Base-by-base conservation (phyloP, 2,797 vertebrate genomes). In the Cryptoprocta ferox region DNA sequence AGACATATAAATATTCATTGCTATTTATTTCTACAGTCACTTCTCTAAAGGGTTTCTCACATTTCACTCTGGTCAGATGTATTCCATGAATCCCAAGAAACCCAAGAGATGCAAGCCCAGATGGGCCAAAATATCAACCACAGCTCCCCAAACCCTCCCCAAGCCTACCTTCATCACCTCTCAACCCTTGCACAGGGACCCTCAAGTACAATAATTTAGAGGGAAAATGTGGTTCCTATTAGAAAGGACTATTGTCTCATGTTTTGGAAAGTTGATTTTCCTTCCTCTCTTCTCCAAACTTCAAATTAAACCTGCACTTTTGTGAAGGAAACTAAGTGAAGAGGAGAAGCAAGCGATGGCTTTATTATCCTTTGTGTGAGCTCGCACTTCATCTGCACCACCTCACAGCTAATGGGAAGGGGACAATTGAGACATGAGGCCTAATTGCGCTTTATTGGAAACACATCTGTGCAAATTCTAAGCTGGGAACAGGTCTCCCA, bases 221-320 rank as follows among this genome's bases (percentile, higher is more conserved):
- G 68, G 70, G 37, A 35, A 97, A 98, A 97, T 94, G 82, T 98
- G 97, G 91, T 97, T 98, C 91, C 61, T 85, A 95, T 98, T 98
- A 97, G 94, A 78, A 89, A 83, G 42, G 95, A 89, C 53, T 93
- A 65, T 76, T 93, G 75, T 97, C 81, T 97, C 39, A 7, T 90
- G 45, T 92, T 92, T 97, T 94, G 50, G 83, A 85, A 95, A 81
- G 82, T 91, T 95, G 83, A 56, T 97, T 97, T 97, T 92, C 84
- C 95, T 96, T 80, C 56, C 91, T 93, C 85, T 91, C 91, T 87
- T 53, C 70, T 94, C 79, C 85, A 37, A 91, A 90, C 61, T 96
- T 94, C 85, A 94, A 97, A 96, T 97, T 96, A 97, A 96, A 92
- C 80, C 61, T 96, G 39, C 42, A 85, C 75, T 87, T 97, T 92